phyloP scores from a whole-genome alignment of 1,140 invertebrate genomes.

The Oncopodura yosiiana region DNA sequence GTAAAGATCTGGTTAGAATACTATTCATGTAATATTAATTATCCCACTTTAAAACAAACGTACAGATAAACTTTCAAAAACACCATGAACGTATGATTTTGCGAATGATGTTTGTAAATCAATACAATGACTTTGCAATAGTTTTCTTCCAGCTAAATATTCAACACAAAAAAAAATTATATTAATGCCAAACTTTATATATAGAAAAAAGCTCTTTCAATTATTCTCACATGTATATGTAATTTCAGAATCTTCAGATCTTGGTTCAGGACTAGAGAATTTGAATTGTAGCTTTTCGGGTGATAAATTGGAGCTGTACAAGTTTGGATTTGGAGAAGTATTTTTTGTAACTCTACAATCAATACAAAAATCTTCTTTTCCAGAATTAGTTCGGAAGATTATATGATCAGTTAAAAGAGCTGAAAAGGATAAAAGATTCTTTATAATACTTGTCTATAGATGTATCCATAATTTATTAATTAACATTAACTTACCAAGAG shows the following conservation, averaged over 20 bases:
- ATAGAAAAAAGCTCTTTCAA: too few relatives aligned
- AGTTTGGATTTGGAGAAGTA: too few relatives aligned
- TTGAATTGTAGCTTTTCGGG: conserved; percentile 3
- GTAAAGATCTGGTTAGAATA: too few relatives aligned
- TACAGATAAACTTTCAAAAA: conserved; percentile 54
- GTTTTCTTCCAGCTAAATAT: conserved; percentile 34
- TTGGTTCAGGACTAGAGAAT: conserved; percentile 32
- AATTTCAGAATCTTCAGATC: conserved; percentile 36
- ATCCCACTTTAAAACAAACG: too few relatives aligned
- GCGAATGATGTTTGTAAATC: conserved; percentile 52
- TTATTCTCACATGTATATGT: not conserved
- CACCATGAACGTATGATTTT: conserved; percentile 56
- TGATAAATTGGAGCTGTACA: too few relatives aligned
- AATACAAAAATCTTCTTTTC: conserved; percentile 36
- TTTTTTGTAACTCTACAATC: conserved; percentile 22
- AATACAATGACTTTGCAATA: conserved; percentile 52
- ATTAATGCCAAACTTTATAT: too few relatives aligned
- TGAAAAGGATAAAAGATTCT: too few relatives aligned
- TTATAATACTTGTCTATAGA: too few relatives aligned
- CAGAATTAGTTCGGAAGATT: conserved; percentile 30
- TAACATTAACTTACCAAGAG: too few relatives aligned
- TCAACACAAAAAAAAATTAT: not conserved
- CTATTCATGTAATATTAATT: too few relatives aligned
- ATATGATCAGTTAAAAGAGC: conserved; percentile 44
- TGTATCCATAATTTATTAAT: too few relatives aligned